Evolutionary conservation across 2,113 vertebrate genomes (phyloP), one percentile per base, ranked within the genome.

Genomic region (Mus pahari): DNA sequence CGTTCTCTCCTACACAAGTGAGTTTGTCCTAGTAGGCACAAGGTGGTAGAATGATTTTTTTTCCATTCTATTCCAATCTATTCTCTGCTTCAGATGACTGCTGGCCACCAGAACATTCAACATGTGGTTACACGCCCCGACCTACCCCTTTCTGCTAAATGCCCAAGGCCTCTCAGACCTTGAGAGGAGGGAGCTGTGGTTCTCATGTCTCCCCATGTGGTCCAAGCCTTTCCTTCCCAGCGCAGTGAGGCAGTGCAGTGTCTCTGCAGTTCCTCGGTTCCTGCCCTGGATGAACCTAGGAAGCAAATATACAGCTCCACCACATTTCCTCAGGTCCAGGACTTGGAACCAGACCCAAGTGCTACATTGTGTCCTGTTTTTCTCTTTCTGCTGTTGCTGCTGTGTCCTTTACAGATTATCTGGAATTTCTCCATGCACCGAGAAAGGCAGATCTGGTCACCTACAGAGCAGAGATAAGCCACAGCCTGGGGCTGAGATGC

Each of bases 261-360:
- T 50, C 1, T 50, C 75, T 20, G 0, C 17, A 1, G 60, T 1
- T 50, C 20, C 53, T 90, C 26, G 11, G 0, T 31, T 13, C 64
- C 14, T 36, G 39, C 60, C 50, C 39, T 2, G 2, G 39, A 31
- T 33, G 62, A 20, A 1, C 64, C 19, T 24, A 2, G 1, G 14
- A 22, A 42, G 33, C 1, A 11, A 66, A 28, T 1, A 33, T 4
- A 0, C 8, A 5, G 7, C 1, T 10, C 42, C 9, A 42, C 62
- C 62, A 14, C 3, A 1, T 33, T 36, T 75, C 11, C 53, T 78
- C 45, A 24, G 39, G 45, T 7, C 7, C 0, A 7, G 31, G 50
- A 64, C 13, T 68, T 4, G 20, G 89, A 74, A 36, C 24, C 86
- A 66, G 48, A 17, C 39, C 53, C 13, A 13, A 20, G 42, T 31